Evolutionary conservation across 2,888 invertebrate species (phyloP).

Genomic region (Nomada hirtipes): DNA sequence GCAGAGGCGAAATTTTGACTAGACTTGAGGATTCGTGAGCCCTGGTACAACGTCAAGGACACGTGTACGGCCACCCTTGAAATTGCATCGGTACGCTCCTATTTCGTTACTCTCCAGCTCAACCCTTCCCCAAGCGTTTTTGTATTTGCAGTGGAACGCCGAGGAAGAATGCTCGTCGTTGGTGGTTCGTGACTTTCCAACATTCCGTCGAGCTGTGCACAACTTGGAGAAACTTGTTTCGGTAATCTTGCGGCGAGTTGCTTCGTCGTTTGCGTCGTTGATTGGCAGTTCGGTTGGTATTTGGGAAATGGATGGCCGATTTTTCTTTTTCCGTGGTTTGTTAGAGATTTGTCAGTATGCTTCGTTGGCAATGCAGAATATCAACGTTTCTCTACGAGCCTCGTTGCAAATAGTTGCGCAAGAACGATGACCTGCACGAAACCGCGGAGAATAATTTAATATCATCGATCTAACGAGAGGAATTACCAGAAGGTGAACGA

Average conservation of each 20-base stretch:
- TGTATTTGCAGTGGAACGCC: slow-evolving; percentile 6
- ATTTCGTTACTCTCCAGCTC: neutral
- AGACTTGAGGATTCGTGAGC: slow-evolving; percentile 46
- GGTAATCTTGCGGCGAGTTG: slow-evolving; percentile 1
- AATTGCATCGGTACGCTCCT: slow-evolving; percentile 18
- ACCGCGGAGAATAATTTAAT: slow-evolving; percentile 33
- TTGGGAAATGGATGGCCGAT: neutral
- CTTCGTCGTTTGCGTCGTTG: neutral
- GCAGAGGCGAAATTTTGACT: slow-evolving; percentile 60
- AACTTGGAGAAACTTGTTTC: neutral
- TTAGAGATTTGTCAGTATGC: neutral
- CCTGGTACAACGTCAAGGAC: slow-evolving; percentile 25
- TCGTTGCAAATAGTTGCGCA: neutral
- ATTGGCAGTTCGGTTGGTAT: neutral
- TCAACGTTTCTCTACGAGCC: too few relatives aligned
- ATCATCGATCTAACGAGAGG: slow-evolving; percentile 23
- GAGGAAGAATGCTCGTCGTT: neutral
- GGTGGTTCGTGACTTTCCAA: slow-evolving; percentile 22
- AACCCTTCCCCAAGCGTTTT: neutral
- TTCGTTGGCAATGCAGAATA: neutral
- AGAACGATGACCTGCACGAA: slow-evolving; percentile 21
- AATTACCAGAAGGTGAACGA: slow-evolving; percentile 29
- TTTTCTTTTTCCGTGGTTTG: neutral
- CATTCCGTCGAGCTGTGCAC: neutral
- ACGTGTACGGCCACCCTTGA: slow-evolving; percentile 31